These are phyloP conservation scores for Bombus breviceps DNA, from an alignment of 1,140 invertebrate species.

Conservation along the genomic window DNA sequence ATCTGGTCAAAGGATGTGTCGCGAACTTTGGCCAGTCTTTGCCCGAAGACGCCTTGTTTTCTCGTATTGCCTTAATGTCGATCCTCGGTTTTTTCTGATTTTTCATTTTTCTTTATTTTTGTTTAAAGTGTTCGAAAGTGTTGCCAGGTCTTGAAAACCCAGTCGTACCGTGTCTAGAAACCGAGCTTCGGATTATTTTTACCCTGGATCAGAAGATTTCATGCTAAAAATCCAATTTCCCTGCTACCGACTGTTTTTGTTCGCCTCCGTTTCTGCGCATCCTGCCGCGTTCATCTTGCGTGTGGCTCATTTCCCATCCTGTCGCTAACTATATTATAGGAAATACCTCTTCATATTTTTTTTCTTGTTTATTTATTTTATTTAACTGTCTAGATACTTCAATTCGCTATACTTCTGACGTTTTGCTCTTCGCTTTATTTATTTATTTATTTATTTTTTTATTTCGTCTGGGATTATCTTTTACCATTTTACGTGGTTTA, in stretches of 20 bases:
- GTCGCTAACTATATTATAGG: constrained; percentile 76
- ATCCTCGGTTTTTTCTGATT: constrained; percentile 71
- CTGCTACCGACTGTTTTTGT: constrained; percentile 68
- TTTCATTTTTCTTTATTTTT: not conserved
- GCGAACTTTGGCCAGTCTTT: constrained; percentile 71
- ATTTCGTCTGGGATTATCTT: constrained; percentile 72
- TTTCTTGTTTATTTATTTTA: constrained; percentile 71
- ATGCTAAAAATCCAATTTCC: constrained; percentile 76
- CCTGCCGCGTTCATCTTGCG: constrained; percentile 3
- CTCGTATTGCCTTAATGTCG: constrained; percentile 81
- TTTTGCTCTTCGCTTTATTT: constrained; percentile 63
- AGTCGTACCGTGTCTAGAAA: constrained; percentile 59
- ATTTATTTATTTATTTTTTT: not conserved
- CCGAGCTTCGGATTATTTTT: constrained; percentile 78
- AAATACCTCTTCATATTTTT: constrained; percentile 67
- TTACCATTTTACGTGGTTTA: constrained; percentile 77
- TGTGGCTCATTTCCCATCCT: constrained; percentile 34
- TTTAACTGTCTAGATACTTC: constrained; percentile 76
- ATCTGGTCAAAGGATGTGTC: constrained; percentile 72
- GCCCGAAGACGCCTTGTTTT: constrained; percentile 69
- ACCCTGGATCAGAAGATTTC: constrained; percentile 81
- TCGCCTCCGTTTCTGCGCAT: constrained; percentile 2
- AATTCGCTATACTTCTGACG: constrained; percentile 71
- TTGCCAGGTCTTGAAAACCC: constrained; percentile 63
- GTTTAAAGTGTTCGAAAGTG: constrained; percentile 66